A percentile compares a stretch with the other conserved stretches of the same genome.
phyloP scores from a whole-genome alignment of 2,888 invertebrate species.

The Tipula helvola region DNA sequence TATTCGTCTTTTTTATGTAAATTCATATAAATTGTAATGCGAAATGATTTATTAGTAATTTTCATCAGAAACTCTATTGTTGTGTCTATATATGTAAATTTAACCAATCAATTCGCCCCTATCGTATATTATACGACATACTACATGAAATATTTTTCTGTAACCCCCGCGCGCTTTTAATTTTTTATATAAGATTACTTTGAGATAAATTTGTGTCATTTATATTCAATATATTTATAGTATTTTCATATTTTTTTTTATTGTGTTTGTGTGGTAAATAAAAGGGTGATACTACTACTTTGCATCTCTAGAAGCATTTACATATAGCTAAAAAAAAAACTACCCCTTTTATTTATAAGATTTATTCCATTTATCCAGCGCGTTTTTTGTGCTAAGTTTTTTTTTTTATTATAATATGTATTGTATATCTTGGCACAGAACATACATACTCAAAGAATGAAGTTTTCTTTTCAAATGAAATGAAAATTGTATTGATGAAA shows the following conservation, averaged over 20 bases:
- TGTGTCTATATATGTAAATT: not conserved
- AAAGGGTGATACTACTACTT: not conserved
- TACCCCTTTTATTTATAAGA: not conserved
- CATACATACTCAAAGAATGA: not conserved
- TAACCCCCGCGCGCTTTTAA: not conserved
- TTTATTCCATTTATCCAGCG: not conserved
- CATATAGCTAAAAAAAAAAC: not conserved
- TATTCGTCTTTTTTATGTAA: not conserved
- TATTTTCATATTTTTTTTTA: not conserved
- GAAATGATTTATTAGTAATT: slow-evolving; percentile 5
- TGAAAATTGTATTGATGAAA: not conserved
- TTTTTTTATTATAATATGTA: not conserved
- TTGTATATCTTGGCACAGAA: not conserved
- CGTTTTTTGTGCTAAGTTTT: not conserved
- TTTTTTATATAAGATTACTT: not conserved
- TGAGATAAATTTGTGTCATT: slow-evolving; percentile 4
- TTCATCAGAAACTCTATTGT: slow-evolving; percentile 8
- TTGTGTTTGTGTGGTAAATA: not conserved
- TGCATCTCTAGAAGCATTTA: not conserved
- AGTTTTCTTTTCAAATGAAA: not conserved
- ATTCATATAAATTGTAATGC: not conserved
- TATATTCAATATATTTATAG: not conserved
- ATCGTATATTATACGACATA: not conserved
- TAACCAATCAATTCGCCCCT: not conserved
- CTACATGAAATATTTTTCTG: not conserved